Conservation (phyloP, 2,888 invertebrate species). For the Trichogramma dendrolimi region DNA sequence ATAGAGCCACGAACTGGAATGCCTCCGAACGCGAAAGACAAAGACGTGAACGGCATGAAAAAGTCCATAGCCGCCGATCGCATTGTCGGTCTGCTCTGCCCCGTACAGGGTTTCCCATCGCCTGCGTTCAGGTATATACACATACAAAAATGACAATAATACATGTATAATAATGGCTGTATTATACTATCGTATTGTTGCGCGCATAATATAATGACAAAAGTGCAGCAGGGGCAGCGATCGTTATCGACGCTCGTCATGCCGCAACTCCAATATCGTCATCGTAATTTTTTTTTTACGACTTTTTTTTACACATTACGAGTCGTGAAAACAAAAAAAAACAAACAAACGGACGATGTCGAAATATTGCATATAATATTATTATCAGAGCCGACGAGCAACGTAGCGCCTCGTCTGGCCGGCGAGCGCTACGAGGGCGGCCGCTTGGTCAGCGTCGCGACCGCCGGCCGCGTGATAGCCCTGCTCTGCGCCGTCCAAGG, state of each 20-base stretch:
- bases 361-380: not conserved
- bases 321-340: too few relatives aligned
- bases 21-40: conserved; percentile 51
- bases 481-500: conserved; percentile 67
- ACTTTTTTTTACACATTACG: too few relatives aligned
- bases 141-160: conserved; percentile 3
- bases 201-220: too few relatives aligned
- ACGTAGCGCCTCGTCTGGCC: conserved; percentile 61
- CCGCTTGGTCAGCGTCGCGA: conserved; percentile 58
- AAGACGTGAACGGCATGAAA: conserved; percentile 46
- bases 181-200: too few relatives aligned
- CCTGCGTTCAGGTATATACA: conserved; percentile 54
- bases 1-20: conserved; percentile 52
- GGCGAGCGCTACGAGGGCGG: conserved; percentile 63
- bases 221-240: too few relatives aligned
- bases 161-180: not conserved
- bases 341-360: too few relatives aligned
- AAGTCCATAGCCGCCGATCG: conserved; percentile 35
- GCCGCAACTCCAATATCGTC: too few relatives aligned
- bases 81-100: conserved; percentile 54
- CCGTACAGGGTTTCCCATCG: conserved; percentile 58
- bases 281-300: too few relatives aligned
- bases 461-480: conserved; percentile 56
- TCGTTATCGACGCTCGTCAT: too few relatives aligned
- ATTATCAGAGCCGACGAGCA: conserved; percentile 60